Percentiles rank a stretch among this genome's conserved stretches.
phyloP scores from a whole-genome alignment of 1,140 invertebrate genomes.

The Lethrus apterus region DNA sequence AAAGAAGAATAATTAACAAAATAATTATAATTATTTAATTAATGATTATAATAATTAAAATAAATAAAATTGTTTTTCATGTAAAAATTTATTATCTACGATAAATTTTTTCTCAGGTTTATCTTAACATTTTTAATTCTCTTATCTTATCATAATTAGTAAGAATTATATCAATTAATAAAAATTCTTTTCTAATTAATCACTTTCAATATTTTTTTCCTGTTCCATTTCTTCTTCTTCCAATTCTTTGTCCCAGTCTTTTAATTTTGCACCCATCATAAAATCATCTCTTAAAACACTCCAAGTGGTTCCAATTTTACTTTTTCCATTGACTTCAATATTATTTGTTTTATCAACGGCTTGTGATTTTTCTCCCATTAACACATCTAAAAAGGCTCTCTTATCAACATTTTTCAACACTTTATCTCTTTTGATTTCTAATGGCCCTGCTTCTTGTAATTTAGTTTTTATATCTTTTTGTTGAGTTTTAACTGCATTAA shows the following conservation, averaged over 20 bases:
- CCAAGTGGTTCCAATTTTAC: constrained; percentile 41
- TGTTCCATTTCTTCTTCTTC: constrained; percentile 36
- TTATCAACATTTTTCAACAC: constrained; percentile 76
- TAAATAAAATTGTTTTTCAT: too few relatives aligned
- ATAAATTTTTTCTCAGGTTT: too few relatives aligned
- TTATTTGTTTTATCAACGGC: constrained; percentile 46
- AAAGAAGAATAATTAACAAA: too few relatives aligned
- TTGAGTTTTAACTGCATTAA: constrained; percentile 82
- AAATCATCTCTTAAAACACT: constrained; percentile 67
- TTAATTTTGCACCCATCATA: constrained; percentile 80
- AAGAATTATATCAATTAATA: too few relatives aligned
- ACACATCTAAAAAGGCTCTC: constrained; percentile 69
- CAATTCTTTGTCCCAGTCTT: constrained; percentile 82
- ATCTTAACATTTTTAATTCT: too few relatives aligned
- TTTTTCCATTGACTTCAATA: constrained; percentile 43
- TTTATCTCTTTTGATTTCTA: constrained; percentile 75
- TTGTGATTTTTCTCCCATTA: constrained; percentile 66
- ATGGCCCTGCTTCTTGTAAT: constrained; percentile 62
- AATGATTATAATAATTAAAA: too few relatives aligned
- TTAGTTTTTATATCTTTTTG: constrained; percentile 70
- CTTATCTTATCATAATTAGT: too few relatives aligned
- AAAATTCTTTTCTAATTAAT: too few relatives aligned
- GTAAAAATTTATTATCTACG: too few relatives aligned
- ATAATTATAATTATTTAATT: too few relatives aligned
- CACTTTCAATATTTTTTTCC: constrained; percentile 13